phyloP scores from a whole-genome alignment of 2,113 vertebrate genomes.

The Oenanthe melanoleuca region DNA sequence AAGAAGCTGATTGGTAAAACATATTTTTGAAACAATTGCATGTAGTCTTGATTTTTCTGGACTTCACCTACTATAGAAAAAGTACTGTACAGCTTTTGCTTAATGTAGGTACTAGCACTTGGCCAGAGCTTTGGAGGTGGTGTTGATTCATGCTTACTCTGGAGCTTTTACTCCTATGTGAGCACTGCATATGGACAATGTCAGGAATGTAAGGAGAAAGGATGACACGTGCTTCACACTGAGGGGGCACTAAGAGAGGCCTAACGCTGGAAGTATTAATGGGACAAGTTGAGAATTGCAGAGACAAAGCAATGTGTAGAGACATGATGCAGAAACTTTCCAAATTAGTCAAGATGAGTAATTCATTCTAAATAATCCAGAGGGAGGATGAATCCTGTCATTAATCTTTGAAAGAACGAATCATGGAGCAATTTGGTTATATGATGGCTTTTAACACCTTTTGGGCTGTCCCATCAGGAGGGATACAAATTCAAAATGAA shows the following conservation, averaged over 20 bases:
- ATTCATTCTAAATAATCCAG: background rate
- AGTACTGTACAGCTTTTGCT: background rate
- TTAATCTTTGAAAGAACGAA: background rate
- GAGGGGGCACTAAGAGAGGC: background rate
- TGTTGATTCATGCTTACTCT: background rate
- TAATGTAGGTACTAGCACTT: background rate
- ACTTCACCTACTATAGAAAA: background rate
- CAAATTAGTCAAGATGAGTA: background rate
- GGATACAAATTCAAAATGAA: background rate
- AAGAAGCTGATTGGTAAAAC: background rate
- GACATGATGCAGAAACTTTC: background rate
- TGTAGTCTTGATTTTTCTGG: background rate
- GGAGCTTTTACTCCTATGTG: background rate
- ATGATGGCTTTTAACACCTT: background rate
- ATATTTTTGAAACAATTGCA: background rate
- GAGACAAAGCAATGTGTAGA: background rate
- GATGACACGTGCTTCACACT: fast-evolving
- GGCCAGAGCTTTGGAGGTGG: background rate
- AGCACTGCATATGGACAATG: background rate
- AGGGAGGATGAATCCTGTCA: background rate
- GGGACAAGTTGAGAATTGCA: background rate
- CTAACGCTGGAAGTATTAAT: background rate
- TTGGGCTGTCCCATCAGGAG: background rate
- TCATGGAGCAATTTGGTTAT: background rate
- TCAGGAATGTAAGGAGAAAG: background rate